These are phyloP conservation scores for Mobula birostris DNA, from an alignment of 2,113 vertebrate genomes.

Conservation along the genomic window DNA sequence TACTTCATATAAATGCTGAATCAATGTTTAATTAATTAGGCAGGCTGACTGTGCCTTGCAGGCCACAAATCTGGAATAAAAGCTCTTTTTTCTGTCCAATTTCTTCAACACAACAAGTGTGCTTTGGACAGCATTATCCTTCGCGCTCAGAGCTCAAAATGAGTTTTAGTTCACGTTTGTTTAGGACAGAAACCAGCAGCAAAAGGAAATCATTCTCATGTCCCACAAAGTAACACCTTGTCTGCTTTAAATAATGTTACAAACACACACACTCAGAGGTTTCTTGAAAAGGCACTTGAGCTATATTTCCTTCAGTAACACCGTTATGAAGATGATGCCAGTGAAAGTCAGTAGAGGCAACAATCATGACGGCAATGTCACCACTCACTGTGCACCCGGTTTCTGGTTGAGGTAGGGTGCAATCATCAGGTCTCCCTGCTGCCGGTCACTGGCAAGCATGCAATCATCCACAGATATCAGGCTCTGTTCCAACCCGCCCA, in stretches of 20 bases:
- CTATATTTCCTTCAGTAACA: not conserved
- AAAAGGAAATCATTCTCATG: not conserved
- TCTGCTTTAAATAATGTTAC: not conserved
- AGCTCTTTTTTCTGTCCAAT: not conserved
- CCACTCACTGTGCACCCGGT: not conserved
- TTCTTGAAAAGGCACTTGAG: not conserved
- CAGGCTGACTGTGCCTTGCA: not conserved
- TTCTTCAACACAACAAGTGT: not conserved
- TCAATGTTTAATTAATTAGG: constrained; percentile 30
- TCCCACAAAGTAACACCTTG: not conserved
- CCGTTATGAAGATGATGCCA: not conserved
- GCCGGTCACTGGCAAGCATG: not conserved
- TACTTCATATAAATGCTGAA: not conserved
- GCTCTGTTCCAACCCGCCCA: not conserved
- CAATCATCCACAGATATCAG: too few species aligned
- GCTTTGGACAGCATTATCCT: not conserved
- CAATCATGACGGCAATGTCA: not conserved
- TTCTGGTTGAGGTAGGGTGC: not conserved
- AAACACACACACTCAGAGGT: not conserved
- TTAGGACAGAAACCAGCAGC: not conserved
- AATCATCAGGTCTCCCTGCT: not conserved
- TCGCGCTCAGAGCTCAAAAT: not conserved
- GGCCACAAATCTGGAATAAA: not conserved
- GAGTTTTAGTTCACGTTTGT: not conserved
- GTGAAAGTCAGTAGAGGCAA: too few species aligned